A percentile compares a stretch with the other conserved stretches of the same genome.
Conservation (phyloP, 1,140 invertebrate genomes). For the Orchesella cincta region DNA sequence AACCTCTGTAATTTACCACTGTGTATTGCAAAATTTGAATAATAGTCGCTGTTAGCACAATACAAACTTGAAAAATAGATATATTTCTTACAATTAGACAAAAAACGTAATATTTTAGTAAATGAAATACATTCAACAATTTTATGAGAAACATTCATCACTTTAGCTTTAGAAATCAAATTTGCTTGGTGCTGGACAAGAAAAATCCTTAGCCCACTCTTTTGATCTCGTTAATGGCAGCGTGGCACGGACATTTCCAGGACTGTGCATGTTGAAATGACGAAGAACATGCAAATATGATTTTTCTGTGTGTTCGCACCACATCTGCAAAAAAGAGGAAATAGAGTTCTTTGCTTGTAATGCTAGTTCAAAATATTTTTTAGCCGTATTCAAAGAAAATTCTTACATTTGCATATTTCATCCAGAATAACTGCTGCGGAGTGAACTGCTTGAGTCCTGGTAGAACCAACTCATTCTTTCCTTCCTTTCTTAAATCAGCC, state of each 20-base stretch:
- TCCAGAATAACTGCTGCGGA: conserved; percentile 14
- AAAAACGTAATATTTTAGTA: no score
- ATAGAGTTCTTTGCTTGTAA: background rate
- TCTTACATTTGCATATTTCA: conserved; percentile 21
- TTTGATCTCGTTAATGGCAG: conserved; percentile 7
- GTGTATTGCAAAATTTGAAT: no score
- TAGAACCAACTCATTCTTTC: conserved; percentile 4
- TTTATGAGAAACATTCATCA: no score
- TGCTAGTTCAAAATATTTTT: background rate
- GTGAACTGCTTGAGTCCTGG: conserved; percentile 3
- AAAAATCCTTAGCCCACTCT: conserved; percentile 19
- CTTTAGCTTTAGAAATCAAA: conserved; percentile 8
- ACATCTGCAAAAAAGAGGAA: conserved; percentile 6
- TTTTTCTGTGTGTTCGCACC: conserved; percentile 20
- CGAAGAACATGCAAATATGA: conserved; percentile 11
- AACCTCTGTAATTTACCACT: no score
- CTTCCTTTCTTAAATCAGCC: conserved; percentile 1
- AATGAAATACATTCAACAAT: no score
- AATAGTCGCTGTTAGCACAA: no score
- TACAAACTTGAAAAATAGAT: no score
- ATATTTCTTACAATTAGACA: no score
- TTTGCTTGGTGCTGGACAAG: background rate
- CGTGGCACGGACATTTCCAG: conserved; percentile 4
- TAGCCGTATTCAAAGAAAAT: background rate
- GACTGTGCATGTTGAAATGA: conserved; percentile 2